Evolutionary conservation across 2,888 invertebrate species (phyloP).

Genomic region (Trachelus troglodyta): DNA sequence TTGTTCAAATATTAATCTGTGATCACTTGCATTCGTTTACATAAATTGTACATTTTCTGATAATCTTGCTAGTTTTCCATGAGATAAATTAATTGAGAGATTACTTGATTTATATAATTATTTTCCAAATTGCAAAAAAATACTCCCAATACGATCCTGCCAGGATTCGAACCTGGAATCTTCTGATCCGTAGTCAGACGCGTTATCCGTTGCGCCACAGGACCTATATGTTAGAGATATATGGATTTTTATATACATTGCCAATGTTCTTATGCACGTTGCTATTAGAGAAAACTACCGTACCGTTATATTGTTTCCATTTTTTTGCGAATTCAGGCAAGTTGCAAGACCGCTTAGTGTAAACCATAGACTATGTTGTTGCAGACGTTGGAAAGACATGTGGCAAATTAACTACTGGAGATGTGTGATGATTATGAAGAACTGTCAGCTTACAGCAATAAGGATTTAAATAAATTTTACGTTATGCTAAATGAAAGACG

Average conservation of each 20-base stretch:
- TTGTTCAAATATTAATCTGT: background rate
- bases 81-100: background rate
- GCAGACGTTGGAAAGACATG: no score
- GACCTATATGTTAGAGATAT: slow-evolving; percentile 26
- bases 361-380: no score
- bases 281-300: background rate
- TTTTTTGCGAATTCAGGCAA: no score
- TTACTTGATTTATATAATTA: background rate
- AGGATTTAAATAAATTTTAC: background rate
- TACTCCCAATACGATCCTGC: slow-evolving; percentile 46
- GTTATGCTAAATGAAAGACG: slow-evolving; percentile 22
- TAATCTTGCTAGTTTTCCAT: background rate
- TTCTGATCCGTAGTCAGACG: slow-evolving; percentile 58
- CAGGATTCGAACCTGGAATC: slow-evolving; percentile 58
- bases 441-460: no score
- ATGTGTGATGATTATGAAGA: no score
- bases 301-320: background rate
- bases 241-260: background rate
- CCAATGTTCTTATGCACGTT: background rate
- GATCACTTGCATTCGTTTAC: background rate
- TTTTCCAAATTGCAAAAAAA: background rate
- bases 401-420: no score
- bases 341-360: no score
- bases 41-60: background rate
- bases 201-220: slow-evolving; percentile 57